Base-by-base conservation (phyloP, 2,113 vertebrate genomes). In the Vulpes vulpes region DNA sequence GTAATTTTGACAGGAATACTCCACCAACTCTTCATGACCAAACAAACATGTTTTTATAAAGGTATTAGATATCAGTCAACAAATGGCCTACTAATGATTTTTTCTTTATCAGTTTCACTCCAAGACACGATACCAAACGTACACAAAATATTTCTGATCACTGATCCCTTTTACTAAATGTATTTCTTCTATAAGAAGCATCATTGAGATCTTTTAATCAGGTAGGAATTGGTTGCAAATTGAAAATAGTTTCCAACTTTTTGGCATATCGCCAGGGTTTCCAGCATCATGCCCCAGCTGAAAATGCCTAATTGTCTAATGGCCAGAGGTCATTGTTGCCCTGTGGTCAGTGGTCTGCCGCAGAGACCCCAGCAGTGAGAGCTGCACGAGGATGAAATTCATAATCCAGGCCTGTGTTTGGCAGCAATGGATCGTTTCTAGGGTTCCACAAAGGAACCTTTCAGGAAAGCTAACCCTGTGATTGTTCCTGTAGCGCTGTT, bases 171-270 rank as follows among this genome's bases (percentile, higher is more conserved):
- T 97, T 76, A 60, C 16, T 82, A 55, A 65, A 38, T 84, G 19
- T 69, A 38, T 79, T 95, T 92, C 6, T 94, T 35, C 16, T 89
- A 8, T 57, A 74, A 95, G 82, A 79, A 84, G 30, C n/a, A 83
- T 90, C 60, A 62, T n/a, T 43, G 38, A 79, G 22, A 55, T 64
- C 9, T 94, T 92, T 94, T 69, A 86, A 74, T 86, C 3, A 17
- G 32, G 55, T 69, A 92, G 65, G 43, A 43, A 16, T 62, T 94
- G 49, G 49, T 64, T 94, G 38, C 49, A 84, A 93, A n/a, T 84
- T 89, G 62, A 91, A 91, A 88, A 57, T 91, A 78, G 60, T 95
- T 94, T 83, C 27, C 55, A 78, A 38, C 51, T 89, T 74, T 71
- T 38, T 60, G 53, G 67, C 2, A 27, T 80, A 25, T 82, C 57